Conservation (phyloP, 2,113 vertebrate genomes). For the Bothrops jararaca region DNA sequence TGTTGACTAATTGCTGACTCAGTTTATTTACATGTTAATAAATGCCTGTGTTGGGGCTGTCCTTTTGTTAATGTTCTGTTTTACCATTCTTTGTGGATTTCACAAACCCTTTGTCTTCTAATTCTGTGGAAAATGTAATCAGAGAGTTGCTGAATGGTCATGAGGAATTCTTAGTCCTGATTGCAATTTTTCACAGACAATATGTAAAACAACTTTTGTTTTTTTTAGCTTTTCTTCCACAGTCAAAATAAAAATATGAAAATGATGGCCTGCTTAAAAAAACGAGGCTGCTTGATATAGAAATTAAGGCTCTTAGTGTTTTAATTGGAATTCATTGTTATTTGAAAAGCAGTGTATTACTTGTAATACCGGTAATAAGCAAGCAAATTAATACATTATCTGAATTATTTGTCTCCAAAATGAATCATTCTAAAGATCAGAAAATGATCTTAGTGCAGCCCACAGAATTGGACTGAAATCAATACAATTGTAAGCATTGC, state of each 20-base stretch:
- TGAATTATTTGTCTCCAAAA: not conserved
- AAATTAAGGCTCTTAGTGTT: not conserved
- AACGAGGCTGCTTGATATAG: not conserved
- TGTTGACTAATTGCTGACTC: constrained; percentile 64
- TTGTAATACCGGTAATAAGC: not conserved
- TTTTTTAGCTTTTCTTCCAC: not conserved
- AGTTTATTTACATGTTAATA: constrained; percentile 61
- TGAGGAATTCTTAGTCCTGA: not conserved
- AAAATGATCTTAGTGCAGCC: not conserved
- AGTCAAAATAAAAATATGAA: not conserved
- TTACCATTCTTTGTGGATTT: constrained; percentile 2
- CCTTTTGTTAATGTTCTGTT: constrained; percentile 43
- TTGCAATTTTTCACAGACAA: constrained; percentile 6
- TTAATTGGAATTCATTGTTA: not conserved
- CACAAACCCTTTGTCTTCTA: not conserved
- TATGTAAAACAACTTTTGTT: not conserved
- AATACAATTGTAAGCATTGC: not conserved
- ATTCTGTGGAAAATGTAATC: not conserved
- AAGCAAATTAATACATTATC: not conserved
- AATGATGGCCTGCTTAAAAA: not conserved
- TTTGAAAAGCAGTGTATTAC: not conserved
- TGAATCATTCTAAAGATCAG: not conserved
- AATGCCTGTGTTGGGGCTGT: constrained; percentile 43
- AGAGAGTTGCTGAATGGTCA: not conserved
- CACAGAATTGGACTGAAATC: not conserved